A percentile compares a stretch with the other conserved stretches of the same genome.
These are phyloP conservation scores for Elaphurus davidianus DNA, from an alignment of 2,113 vertebrate species.

Conservation along the genomic window DNA sequence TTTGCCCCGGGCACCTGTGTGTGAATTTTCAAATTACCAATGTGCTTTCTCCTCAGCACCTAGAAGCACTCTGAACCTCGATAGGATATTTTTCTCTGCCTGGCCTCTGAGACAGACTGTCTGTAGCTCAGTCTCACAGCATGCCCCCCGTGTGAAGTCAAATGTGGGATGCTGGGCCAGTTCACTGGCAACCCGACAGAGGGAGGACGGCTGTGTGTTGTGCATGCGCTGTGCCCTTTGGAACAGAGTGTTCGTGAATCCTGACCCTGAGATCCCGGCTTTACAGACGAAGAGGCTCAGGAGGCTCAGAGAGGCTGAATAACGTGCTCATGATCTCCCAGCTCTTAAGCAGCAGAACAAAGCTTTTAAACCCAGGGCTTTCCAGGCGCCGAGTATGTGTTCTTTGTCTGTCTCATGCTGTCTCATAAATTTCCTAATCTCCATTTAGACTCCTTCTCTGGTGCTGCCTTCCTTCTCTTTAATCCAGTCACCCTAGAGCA, in stretches of 20 bases:
- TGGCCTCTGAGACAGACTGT: background rate
- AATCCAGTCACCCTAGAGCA: background rate
- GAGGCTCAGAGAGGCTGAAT: background rate
- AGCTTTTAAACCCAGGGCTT: background rate
- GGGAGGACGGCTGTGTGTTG: fast-evolving
- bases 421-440: background rate
- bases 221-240: fast-evolving
- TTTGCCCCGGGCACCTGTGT: fast-evolving
- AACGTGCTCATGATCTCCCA: background rate
- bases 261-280: background rate
- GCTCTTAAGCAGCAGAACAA: background rate
- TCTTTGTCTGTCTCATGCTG: no score
- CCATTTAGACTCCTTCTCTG: no score
- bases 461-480: background rate
- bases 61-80: background rate
- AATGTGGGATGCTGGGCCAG: fast-evolving
- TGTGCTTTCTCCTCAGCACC: background rate
- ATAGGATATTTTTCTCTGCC: fast-evolving
- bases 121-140: background rate
- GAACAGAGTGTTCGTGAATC: background rate
- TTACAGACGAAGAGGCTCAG: background rate
- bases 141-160: no score
- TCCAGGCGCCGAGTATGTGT: background rate
- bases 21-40: background rate
- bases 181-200: fast-evolving